phyloP scores from a whole-genome alignment of 2,797 vertebrate species.

The Ceryle rudis region DNA sequence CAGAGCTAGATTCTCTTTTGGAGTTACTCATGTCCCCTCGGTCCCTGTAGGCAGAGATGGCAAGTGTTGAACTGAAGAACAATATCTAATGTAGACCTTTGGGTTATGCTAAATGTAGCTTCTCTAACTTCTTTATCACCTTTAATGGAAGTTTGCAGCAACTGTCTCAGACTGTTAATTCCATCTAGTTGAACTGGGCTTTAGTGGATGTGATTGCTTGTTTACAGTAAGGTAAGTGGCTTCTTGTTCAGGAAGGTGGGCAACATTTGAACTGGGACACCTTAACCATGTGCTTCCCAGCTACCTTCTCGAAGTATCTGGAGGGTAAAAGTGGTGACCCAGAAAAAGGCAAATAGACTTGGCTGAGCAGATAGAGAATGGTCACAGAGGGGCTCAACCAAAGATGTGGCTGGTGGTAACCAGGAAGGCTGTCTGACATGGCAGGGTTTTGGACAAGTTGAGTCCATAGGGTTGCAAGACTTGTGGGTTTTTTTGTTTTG shows the following conservation, averaged over 20 bases:
- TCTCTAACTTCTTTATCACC: neutral
- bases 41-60: neutral
- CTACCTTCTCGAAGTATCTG: rapidly evolving
- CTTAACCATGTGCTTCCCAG: neutral
- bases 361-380: neutral
- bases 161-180: neutral
- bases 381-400: neutral
- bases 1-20: neutral
- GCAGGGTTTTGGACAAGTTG: neutral
- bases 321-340: neutral
- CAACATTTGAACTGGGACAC: neutral
- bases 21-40: neutral
- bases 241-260: neutral
- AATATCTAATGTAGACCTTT: neutral
- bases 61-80: neutral
- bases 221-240: neutral
- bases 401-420: neutral
- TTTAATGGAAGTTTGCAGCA: neutral
- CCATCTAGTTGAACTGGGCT: neutral
- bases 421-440: neutral
- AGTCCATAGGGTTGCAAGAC: neutral
- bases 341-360: neutral
- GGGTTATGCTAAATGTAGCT: neutral
- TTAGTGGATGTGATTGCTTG: neutral
- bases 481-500: neutral